Percentiles rank a stretch among this genome's conserved stretches.
phyloP scores from a whole-genome alignment of 2,113 vertebrate species.

The Sterrhoptilus dennistouni region DNA sequence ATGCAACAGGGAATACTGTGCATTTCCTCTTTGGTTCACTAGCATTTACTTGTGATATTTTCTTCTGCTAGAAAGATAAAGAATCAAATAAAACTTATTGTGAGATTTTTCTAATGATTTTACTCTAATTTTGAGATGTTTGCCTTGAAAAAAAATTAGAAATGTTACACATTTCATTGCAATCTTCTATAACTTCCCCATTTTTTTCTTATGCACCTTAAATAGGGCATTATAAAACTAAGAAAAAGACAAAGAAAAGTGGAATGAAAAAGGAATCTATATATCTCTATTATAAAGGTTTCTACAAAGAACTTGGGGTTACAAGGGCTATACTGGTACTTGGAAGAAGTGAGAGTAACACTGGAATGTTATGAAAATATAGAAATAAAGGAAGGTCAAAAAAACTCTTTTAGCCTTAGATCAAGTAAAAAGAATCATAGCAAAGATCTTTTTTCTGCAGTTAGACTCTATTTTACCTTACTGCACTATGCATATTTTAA shows the following conservation, averaged over 20 bases:
- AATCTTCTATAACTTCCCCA: background rate
- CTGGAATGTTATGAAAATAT: background rate
- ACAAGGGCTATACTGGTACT: background rate
- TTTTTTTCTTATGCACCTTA: background rate
- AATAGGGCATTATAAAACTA: background rate
- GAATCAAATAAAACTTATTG: background rate
- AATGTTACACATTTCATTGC: background rate
- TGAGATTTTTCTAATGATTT: background rate
- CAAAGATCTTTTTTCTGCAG: background rate
- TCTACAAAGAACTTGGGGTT: background rate
- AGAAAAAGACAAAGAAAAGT: background rate
- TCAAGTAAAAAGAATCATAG: background rate
- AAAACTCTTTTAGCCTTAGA: background rate
- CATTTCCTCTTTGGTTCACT: background rate
- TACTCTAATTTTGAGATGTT: background rate
- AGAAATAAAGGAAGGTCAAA: background rate
- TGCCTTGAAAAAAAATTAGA: background rate
- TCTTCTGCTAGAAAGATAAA: background rate
- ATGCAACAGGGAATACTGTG: accelerated
- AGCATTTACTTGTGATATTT: background rate
- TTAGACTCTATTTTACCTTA: background rate
- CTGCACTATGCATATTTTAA: background rate
- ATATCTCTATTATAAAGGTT: background rate
- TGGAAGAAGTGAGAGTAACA: background rate
- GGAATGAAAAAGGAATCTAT: accelerated